These are phyloP conservation scores for Nudaria mundana DNA, from an alignment of 2,888 invertebrate genomes.

Conservation along the genomic window DNA sequence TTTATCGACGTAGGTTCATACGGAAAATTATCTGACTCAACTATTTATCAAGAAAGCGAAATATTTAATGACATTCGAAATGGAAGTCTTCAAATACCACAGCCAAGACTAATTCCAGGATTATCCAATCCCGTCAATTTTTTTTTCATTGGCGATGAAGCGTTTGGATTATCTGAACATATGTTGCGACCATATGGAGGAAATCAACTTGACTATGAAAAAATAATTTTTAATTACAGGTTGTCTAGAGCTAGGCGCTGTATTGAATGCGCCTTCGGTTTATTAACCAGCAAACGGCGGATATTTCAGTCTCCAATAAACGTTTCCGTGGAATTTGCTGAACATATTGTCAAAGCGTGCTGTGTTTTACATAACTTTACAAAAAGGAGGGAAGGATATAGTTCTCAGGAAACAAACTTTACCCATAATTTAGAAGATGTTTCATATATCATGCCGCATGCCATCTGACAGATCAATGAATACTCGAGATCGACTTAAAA, in stretches of 20 bases:
- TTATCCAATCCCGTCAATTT: neutral
- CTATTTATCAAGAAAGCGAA: neutral
- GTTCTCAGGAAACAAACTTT: neutral
- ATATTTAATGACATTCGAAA: neutral
- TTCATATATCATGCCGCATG: too few relatives aligned
- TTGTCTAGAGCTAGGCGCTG: neutral
- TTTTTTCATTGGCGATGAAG: neutral
- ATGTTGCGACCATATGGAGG: neutral
- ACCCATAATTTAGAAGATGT: too few relatives aligned
- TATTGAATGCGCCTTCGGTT: conserved; percentile 2
- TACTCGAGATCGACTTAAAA: too few relatives aligned
- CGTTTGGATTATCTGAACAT: neutral
- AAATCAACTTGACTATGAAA: neutral
- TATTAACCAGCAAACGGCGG: conserved; percentile 1
- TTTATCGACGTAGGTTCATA: neutral
- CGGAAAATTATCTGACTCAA: neutral
- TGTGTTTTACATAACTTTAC: neutral
- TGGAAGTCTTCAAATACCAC: neutral
- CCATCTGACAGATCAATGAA: too few relatives aligned
- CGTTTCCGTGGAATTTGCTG: neutral
- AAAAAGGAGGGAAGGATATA: too few relatives aligned
- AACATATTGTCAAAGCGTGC: neutral
- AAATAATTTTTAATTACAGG: neutral
- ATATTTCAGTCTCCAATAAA: conserved; percentile 3
- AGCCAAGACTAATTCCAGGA: neutral